phyloP scores from a whole-genome alignment of 2,113 vertebrate species.

The Rhinolophus sinicus region DNA sequence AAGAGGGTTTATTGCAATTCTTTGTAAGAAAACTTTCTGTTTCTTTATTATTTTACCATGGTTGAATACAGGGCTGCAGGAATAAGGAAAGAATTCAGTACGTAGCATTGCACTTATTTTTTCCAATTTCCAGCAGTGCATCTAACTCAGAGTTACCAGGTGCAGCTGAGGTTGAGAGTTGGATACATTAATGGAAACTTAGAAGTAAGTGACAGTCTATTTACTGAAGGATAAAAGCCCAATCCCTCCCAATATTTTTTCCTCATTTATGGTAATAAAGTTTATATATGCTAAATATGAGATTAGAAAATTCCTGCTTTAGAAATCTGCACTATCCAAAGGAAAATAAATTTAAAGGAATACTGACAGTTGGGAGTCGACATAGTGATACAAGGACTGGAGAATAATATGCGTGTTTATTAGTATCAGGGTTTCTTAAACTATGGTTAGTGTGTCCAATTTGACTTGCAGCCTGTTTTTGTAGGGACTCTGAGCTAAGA shows the following conservation, averaged over 20 bases:
- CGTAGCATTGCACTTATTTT: neutral
- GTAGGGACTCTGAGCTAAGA: neutral
- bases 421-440: neutral
- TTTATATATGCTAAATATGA: neutral
- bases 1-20: neutral
- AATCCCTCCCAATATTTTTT: neutral
- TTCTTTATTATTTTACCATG: neutral
- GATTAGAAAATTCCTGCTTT: neutral
- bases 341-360: neutral
- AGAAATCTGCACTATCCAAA: neutral
- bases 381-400: neutral
- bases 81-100: neutral
- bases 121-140: neutral
- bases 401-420: neutral
- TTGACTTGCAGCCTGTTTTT: neutral
- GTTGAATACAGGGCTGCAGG: neutral
- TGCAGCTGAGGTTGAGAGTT: neutral
- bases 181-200: neutral
- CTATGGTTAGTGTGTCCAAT: neutral
- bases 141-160: neutral
- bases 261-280: neutral
- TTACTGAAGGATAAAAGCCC: neutral
- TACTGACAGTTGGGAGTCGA: neutral
- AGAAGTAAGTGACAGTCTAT: neutral
- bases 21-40: neutral